Base-by-base conservation (phyloP, 2,797 vertebrate species). In the Brachyalestes nurse region DNA sequence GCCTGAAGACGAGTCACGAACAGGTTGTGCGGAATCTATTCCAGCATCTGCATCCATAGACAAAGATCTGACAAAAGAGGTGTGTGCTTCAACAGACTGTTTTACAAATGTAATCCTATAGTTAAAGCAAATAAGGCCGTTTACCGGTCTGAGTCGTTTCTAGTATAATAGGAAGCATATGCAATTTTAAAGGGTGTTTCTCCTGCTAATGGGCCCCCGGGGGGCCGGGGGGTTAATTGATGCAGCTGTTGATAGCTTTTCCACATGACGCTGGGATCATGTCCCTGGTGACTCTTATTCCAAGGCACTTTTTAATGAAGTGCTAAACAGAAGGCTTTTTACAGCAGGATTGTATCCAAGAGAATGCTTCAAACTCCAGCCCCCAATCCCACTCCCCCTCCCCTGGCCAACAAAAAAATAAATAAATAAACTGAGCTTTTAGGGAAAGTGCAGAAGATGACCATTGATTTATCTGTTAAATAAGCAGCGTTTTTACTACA, bases 241-340 rank as follows among this genome's bases (percentile, higher is more conserved):
- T 95, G 95, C 96, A 95, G 96, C 96, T 96, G 97, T 96, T 96
- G 96, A 97, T 95, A 92, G 93, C 93, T 93, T 92, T 91, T 93
- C 94, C 96, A 95, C 91, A 88, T 91, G 91, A 94, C 89, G 92
- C 88, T 86, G 88, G 90, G 94, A 94, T 92, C 91, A 88, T 92
- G 94, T 96, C 96, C 95, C 96, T 34, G 61, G 94, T 93, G 96
- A 93, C 93, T 95, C 94, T 92, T 95, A 96, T 96, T 96, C 83
- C 77, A 95, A 96, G 90, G 91, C 90, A 92, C 92, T 93, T 95
- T 95, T 96, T 96, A 96, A 96, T 95, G 95, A 96, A 96, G 96
- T 96, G 95, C 95, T 95, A 95, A 96, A 94, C 95, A 96, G 92
- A 90, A 90, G 92, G 93, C 91, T 93, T 92, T 90, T 92, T 67